phyloP scores from a whole-genome alignment of 2,113 vertebrate species.

The Tonatia bakeri region DNA sequence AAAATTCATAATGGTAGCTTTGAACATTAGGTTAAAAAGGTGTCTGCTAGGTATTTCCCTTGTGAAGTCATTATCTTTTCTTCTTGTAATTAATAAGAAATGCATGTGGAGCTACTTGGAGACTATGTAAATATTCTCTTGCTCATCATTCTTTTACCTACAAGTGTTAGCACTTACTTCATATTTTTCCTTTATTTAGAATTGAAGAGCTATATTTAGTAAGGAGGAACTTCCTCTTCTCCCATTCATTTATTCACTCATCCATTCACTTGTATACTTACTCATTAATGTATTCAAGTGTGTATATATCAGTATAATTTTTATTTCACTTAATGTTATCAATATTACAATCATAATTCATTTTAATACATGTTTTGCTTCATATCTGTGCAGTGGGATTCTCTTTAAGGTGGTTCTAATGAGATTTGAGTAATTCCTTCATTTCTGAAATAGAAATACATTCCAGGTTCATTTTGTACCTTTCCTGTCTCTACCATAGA shows the following conservation, averaged over 20 bases:
- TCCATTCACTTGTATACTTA: background rate
- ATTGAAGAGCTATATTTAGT: background rate
- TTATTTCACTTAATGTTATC: background rate
- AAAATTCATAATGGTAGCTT: background rate
- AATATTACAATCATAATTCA: background rate
- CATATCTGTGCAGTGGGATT: background rate
- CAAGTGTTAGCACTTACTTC: background rate
- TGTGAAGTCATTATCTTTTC: background rate
- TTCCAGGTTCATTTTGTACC: background rate
- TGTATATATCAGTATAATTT: background rate
- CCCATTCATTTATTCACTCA: background rate
- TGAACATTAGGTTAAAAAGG: background rate
- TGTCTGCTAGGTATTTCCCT: background rate
- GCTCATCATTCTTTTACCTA: background rate
- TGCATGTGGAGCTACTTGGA: background rate
- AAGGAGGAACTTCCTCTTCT: background rate
- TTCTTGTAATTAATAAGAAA: background rate
- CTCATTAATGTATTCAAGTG: background rate
- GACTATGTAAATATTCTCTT: background rate
- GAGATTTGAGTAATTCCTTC: background rate
- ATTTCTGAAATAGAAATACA: background rate
- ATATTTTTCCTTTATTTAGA: background rate
- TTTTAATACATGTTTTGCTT: background rate
- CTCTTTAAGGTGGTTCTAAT: background rate
- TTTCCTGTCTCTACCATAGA: background rate